These are phyloP conservation scores for Conus betulinus DNA, from an alignment of 1,140 invertebrate species.

Conservation along the genomic window DNA sequence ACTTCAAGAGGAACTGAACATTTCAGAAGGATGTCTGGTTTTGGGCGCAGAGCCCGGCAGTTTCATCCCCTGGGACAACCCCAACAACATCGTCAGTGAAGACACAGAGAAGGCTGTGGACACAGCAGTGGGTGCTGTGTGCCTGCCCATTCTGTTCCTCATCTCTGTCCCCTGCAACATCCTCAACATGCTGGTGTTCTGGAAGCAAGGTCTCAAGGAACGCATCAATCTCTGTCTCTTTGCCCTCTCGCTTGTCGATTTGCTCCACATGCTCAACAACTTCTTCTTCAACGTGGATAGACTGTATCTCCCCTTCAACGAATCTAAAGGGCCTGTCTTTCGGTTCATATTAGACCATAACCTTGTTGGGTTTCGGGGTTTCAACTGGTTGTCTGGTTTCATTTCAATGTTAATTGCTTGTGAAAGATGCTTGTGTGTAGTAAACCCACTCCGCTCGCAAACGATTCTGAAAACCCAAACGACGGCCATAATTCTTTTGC, in stretches of 20 bases:
- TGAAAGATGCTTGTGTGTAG: no score
- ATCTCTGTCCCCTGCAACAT: conserved; percentile 1
- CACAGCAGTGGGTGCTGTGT: not conserved
- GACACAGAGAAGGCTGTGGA: not conserved
- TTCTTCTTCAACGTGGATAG: not conserved
- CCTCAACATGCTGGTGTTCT: conserved; percentile 14
- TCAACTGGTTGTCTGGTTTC: conserved; percentile 3
- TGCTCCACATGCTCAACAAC: not conserved
- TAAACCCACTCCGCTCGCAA: no score
- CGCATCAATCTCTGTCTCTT: conserved; percentile 26
- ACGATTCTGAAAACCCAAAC: no score
- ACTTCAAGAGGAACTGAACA: no score
- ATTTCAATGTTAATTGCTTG: no score
- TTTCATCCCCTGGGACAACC: conserved; percentile 12
- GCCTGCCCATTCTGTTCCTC: conserved; percentile 13
- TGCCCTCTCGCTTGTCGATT: not conserved
- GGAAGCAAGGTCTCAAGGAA: not conserved
- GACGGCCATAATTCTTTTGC: no score
- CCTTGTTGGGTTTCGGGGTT: not conserved
- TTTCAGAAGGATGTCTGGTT: not conserved
- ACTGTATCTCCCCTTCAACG: not conserved
- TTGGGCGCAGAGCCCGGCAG: no score
- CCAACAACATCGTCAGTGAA: not conserved
- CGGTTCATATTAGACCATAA: no score
- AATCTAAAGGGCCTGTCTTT: no score